Evolutionary conservation across 2,888 invertebrate genomes (phyloP).

Genomic region (Cosmia pyralina): DNA sequence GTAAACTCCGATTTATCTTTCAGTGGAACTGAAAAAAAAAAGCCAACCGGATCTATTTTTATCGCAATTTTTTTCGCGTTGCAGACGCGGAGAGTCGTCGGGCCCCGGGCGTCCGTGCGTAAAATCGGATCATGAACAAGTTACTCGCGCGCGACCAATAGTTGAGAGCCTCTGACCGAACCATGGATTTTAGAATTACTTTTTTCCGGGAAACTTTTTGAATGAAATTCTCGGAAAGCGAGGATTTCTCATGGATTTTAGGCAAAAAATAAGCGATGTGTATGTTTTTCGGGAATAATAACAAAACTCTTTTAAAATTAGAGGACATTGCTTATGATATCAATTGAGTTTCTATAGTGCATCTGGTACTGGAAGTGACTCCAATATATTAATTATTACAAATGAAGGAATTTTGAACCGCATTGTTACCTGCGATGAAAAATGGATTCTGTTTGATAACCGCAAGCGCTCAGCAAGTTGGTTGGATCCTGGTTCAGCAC

Average conservation of each 20-base stretch:
- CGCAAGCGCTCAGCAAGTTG: no score
- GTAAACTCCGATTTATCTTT: constrained; percentile 28
- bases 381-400: no score
- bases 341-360: neutral
- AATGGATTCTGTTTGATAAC: no score
- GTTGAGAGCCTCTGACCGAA: constrained; percentile 83
- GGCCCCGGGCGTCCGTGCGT: constrained; percentile 70
- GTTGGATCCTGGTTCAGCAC: no score
- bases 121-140: constrained; percentile 77
- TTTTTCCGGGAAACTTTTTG: constrained; percentile 44
- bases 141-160: constrained; percentile 75
- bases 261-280: neutral
- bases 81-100: constrained; percentile 61
- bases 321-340: neutral
- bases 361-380: neutral
- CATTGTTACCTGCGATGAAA: no score
- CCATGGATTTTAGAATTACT: constrained; percentile 43
- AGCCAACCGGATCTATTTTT: constrained; percentile 46
- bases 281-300: neutral
- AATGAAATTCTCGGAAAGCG: constrained; percentile 8
- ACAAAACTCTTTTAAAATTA: neutral
- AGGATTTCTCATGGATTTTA: constrained; percentile 24
- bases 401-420: no score
- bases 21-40: constrained; percentile 47
- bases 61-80: constrained; percentile 54